A percentile compares a stretch with the other conserved stretches of the same genome.
Evolutionary conservation across 2,797 vertebrate species (phyloP).

Genomic region (Sebastes elongatus): DNA sequence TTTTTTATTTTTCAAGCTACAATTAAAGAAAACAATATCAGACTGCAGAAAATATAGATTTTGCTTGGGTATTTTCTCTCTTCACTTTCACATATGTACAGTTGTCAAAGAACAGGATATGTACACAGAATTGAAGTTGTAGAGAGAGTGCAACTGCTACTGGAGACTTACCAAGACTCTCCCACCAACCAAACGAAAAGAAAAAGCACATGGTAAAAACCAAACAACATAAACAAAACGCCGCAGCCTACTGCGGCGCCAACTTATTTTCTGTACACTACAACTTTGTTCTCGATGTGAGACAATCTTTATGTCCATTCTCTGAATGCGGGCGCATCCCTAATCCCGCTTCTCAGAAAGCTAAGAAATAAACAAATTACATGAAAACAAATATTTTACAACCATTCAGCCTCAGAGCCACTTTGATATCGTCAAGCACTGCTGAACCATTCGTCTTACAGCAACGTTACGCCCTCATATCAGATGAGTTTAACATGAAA

Average conservation of each 20-base stretch:
- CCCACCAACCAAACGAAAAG: conserved; percentile 57
- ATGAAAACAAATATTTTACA: conserved; percentile 73
- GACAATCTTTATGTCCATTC: conserved; percentile 69
- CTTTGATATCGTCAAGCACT: conserved; percentile 54
- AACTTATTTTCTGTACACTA: conserved; percentile 81
- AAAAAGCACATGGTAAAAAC: conserved; percentile 64
- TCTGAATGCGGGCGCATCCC: conserved; percentile 51
- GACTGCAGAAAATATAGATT: conserved; percentile 89
- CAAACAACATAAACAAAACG: conserved; percentile 68
- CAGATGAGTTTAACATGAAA: conserved; percentile 25
- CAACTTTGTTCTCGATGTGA: conserved; percentile 76
- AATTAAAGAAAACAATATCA: conserved; percentile 87
- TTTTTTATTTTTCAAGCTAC: conserved; percentile 86
- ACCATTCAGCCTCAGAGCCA: conserved; percentile 67
- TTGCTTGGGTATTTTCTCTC: conserved; percentile 84
- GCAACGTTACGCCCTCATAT: conserved; percentile 33
- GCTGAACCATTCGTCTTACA: conserved; percentile 44
- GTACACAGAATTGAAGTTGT: conserved; percentile 80
- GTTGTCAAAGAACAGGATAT: conserved; percentile 84
- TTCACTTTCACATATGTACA: conserved; percentile 89
- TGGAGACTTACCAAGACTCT: conserved; percentile 74
- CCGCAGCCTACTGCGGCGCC: conserved; percentile 66
- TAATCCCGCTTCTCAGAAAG: conserved; percentile 68
- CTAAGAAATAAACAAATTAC: conserved; percentile 73
- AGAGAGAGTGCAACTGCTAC: conserved; percentile 75